Conservation (phyloP, 2,113 vertebrate genomes). For the Nanger granti region DNA sequence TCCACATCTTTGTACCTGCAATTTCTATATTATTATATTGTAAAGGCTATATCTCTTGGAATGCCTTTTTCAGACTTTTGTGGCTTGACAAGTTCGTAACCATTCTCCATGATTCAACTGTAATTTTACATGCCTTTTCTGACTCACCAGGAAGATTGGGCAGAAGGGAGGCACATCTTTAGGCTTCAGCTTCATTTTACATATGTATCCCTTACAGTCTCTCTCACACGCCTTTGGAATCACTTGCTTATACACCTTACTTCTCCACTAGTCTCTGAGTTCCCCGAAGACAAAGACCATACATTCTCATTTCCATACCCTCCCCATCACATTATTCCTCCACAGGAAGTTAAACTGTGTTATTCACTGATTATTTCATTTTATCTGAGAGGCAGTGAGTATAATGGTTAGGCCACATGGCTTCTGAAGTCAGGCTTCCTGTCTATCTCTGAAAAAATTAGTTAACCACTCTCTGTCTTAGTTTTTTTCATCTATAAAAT, state of each 20-base stretch:
- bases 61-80: not conserved
- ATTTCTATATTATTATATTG: not conserved
- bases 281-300: not conserved
- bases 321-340: not conserved
- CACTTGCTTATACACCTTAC: not conserved
- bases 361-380: not conserved
- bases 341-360: not conserved
- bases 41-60: not conserved
- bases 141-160: not conserved
- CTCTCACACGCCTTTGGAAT: not conserved
- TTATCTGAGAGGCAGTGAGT: not conserved
- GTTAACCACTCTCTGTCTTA: not conserved
- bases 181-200: not conserved
- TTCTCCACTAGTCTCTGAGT: not conserved
- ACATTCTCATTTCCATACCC: not conserved
- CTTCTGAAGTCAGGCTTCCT: conserved; percentile 23
- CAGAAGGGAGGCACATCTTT: not conserved
- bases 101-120: not conserved
- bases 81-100: not conserved
- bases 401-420: not conserved
- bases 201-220: not conserved
- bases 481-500: not conserved
- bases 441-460: not conserved
- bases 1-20: not conserved
- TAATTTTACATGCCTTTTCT: not conserved